Evolutionary conservation across 1,140 invertebrate species (phyloP), one percentile per base, ranked within the genome.

Genomic region (Drosophila sulfurigaster): DNA sequence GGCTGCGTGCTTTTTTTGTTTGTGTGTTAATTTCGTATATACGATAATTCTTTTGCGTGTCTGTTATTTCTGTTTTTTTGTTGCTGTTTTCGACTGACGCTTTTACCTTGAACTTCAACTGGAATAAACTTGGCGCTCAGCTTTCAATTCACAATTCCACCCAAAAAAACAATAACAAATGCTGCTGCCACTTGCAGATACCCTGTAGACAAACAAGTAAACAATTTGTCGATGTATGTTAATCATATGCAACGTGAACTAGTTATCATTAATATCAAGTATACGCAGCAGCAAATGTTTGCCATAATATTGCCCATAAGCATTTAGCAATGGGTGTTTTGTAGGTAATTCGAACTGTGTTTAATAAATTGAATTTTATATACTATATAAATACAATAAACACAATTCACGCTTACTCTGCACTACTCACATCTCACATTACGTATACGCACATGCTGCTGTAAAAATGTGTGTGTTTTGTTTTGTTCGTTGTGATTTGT

Each of bases 41-140:
- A 69, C 57, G 66, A 72, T 81, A 73, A 73, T 76, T 82, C 72
- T 63, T 62, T 58, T 75, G 58, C 57, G 58, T 76, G 74, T 66
- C 66, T 67, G 52, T 46, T 70, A 4, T 43, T 32, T 3, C 20
- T 25, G 7, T 43, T 32, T 3, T 32, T 3, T 79, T 71, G 75
- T 57, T 41, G 20, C 49, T 75, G 35, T 38, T 62, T 11, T 54
- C 48, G 73, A 73, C 68, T 66, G 59, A 38, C 41, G 69, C 63
- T 80, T 66, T 87, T 65, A 81, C 83, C 83, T 87, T 87, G 83
- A 87, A 87, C 83, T 87, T 87, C 83, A 87, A 87, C 83, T 87
- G 80, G 56, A 88, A 87, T 88, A 83, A 88, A 87, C 83, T 87
- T 77, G 77, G 69, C 63, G 72, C 76, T 73, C 38, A 73, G 77